Conservation (phyloP, 2,113 vertebrate genomes). For the Typhlomys cinereus region DNA sequence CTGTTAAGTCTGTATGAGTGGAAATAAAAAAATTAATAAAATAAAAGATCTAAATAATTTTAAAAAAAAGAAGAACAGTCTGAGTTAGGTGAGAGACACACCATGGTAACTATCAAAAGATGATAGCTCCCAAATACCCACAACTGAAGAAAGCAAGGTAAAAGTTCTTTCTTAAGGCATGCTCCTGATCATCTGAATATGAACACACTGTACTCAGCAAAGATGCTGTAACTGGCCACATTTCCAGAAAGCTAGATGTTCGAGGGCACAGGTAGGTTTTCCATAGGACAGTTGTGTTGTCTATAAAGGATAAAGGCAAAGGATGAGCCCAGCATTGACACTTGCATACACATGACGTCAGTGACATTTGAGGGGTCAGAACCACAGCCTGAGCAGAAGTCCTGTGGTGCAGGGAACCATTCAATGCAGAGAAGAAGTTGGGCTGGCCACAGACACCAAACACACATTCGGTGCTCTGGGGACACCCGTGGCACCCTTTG, state of each 20-base stretch:
- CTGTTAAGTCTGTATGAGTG: too few species aligned
- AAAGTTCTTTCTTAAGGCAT: background rate
- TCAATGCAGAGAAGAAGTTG: background rate
- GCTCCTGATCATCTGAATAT: background rate
- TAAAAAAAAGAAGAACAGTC: too few species aligned
- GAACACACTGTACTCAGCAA: background rate
- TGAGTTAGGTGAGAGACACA: background rate
- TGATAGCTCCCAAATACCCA: background rate
- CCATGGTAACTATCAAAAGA: background rate
- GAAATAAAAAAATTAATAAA: too few species aligned
- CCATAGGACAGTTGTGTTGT: background rate
- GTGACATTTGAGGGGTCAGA: background rate
- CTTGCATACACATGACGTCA: background rate
- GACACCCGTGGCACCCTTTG: too few species aligned
- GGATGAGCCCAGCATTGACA: background rate
- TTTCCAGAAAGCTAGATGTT: background rate
- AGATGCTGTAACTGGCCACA: background rate
- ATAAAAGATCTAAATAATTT: too few species aligned
- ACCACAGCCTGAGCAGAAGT: background rate
- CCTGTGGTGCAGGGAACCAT: rapidly evolving
- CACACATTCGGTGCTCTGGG: rapidly evolving
- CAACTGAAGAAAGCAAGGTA: background rate
- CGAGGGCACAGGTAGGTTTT: background rate
- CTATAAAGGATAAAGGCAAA: background rate
- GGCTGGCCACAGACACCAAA: rapidly evolving